Evolutionary conservation across 2,888 invertebrate species (phyloP).

Genomic region (Teleiodes luculella): DNA sequence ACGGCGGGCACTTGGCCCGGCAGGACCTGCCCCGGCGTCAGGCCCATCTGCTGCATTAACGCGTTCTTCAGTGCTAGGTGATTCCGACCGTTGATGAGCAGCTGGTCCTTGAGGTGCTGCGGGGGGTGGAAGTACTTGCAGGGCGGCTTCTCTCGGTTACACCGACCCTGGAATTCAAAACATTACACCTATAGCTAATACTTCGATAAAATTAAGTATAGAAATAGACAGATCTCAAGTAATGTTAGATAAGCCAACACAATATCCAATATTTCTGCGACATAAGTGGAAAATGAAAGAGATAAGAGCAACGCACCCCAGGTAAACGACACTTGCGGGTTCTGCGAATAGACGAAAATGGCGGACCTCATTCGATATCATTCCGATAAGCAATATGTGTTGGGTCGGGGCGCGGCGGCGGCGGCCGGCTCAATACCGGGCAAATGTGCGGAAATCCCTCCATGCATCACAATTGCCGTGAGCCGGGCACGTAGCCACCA

Average conservation of each 20-base stretch:
- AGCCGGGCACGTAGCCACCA: slow-evolving; percentile 60
- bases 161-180: slow-evolving; percentile 91
- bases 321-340: slow-evolving; percentile 47
- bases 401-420: slow-evolving; percentile 33
- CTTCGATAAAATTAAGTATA: not conserved
- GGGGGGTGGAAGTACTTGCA: slow-evolving; percentile 99
- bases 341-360: slow-evolving; percentile 52
- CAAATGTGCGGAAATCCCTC: slow-evolving; percentile 62
- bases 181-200: not conserved
- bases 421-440: slow-evolving; percentile 45
- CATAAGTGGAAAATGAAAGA: slow-evolving; percentile 40
- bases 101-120: slow-evolving; percentile 99
- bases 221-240: not conserved
- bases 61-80: slow-evolving; percentile 99
- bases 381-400: slow-evolving; percentile 64
- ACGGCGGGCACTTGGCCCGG: slow-evolving; percentile 96
- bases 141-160: slow-evolving; percentile 99
- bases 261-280: slow-evolving; percentile 29
- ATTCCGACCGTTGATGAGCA: slow-evolving; percentile 99
- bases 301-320: slow-evolving; percentile 43
- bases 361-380: slow-evolving; percentile 59
- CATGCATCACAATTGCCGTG: slow-evolving; percentile 64
- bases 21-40: slow-evolving; percentile 94
- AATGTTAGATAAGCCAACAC: not conserved
- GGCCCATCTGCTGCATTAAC: slow-evolving; percentile 97